Evolutionary conservation across 1,140 invertebrate genomes (phyloP).

Genomic region (Zaprionus nigranus): DNA sequence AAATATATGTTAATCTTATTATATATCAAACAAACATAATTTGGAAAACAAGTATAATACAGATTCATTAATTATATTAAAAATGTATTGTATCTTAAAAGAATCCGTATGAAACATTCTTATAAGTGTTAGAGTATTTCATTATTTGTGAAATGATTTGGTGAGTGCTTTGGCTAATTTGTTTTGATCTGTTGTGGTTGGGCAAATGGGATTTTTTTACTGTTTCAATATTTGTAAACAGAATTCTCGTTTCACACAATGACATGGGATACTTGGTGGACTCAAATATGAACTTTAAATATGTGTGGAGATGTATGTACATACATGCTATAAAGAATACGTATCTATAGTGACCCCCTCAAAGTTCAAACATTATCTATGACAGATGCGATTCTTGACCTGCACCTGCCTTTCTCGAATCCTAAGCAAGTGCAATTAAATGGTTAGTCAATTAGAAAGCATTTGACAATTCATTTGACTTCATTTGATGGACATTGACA

Average conservation of each 20-base stretch:
- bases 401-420: neutral
- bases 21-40: neutral
- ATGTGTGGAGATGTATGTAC: neutral
- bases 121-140: neutral
- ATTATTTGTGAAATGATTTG: conserved; percentile 3
- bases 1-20: neutral
- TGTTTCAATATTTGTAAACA: conserved; percentile 12
- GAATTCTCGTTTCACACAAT: neutral
- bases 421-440: neutral
- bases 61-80: neutral
- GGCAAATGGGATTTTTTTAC: neutral
- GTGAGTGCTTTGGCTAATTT: neutral
- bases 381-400: neutral
- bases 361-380: neutral
- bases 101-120: neutral
- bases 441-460: conserved; percentile 11
- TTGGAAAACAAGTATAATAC: neutral
- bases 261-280: neutral
- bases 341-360: neutral
- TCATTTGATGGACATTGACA: conserved; percentile 12
- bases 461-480: no score
- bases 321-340: neutral
- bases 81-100: neutral
- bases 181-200: neutral
- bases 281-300: neutral